phyloP scores from a whole-genome alignment of 2,797 vertebrate species.

The Spondyliosoma cantharus region DNA sequence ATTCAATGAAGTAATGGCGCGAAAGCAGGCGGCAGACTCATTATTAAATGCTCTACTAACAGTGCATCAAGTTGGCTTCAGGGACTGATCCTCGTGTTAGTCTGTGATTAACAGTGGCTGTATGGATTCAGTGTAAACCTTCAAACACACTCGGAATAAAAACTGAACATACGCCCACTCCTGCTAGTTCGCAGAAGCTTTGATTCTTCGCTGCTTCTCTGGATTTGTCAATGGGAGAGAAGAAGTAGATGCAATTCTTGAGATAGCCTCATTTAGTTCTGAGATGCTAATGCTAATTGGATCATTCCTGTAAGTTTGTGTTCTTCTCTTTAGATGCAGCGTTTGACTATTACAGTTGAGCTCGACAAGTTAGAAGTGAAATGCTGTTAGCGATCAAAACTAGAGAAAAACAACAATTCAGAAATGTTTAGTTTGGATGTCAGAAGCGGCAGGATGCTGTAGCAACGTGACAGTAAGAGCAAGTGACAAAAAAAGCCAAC shows the following conservation, averaged over 20 bases:
- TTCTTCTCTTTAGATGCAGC: no score
- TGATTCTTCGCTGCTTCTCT: no score
- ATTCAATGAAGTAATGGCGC: constrained; percentile 45
- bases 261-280: no score
- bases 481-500: background rate
- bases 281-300: no score
- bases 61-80: background rate
- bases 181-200: background rate
- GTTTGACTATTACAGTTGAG: no score
- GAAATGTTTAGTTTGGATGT: background rate
- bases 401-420: no score
- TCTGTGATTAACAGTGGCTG: constrained; percentile 1
- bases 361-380: no score
- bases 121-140: background rate
- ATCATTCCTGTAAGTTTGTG: no score
- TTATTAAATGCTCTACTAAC: constrained; percentile 15
- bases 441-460: background rate
- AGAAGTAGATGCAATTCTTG: no score
- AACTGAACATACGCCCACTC: no score
- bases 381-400: no score
- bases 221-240: no score
- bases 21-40: constrained; percentile 22
- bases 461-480: background rate
- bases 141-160: background rate
- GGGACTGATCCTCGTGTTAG: background rate